Evolutionary conservation across 2,888 invertebrate species (phyloP).

Genomic region (Andricus curvator): DNA sequence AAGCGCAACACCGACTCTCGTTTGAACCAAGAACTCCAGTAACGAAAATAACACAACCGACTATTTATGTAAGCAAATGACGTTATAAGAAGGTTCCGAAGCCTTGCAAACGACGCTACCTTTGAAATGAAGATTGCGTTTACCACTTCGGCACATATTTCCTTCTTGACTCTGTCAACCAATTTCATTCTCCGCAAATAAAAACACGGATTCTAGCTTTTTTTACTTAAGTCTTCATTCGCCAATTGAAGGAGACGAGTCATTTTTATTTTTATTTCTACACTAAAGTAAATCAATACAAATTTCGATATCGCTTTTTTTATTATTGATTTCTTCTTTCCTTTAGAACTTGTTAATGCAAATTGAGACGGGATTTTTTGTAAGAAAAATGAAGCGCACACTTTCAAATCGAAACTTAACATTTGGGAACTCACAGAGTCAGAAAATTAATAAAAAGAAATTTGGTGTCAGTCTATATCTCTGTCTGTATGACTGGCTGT

Average conservation of each 20-base stretch:
- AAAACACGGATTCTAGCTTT: constrained; percentile 3
- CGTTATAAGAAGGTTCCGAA: constrained; percentile 30
- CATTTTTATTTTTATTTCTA: background rate
- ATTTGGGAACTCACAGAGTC: too few relatives aligned
- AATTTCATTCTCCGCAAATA: background rate
- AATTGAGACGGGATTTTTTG: too few relatives aligned
- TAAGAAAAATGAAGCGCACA: too few relatives aligned
- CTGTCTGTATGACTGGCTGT: too few relatives aligned
- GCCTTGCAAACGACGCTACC: constrained; percentile 21
- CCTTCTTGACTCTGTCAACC: constrained; percentile 1
- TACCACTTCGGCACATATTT: constrained; percentile 13
- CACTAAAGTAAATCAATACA: background rate
- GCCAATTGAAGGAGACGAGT: background rate
- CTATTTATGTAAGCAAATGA: constrained; percentile 39
- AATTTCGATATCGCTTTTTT: too few relatives aligned
- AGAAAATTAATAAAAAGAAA: too few relatives aligned
- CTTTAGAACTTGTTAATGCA: too few relatives aligned
- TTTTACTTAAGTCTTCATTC: background rate
- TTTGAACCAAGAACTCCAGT: constrained; percentile 24
- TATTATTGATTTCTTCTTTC: too few relatives aligned
- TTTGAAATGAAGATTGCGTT: constrained; percentile 27
- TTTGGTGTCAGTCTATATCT: too few relatives aligned
- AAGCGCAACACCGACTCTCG: constrained; percentile 9
- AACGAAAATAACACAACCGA: constrained; percentile 36
- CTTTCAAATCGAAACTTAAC: too few relatives aligned